These are phyloP conservation scores for Enteromius paludinosus DNA, from an alignment of 2,797 vertebrate genomes.

Conservation along the genomic window DNA sequence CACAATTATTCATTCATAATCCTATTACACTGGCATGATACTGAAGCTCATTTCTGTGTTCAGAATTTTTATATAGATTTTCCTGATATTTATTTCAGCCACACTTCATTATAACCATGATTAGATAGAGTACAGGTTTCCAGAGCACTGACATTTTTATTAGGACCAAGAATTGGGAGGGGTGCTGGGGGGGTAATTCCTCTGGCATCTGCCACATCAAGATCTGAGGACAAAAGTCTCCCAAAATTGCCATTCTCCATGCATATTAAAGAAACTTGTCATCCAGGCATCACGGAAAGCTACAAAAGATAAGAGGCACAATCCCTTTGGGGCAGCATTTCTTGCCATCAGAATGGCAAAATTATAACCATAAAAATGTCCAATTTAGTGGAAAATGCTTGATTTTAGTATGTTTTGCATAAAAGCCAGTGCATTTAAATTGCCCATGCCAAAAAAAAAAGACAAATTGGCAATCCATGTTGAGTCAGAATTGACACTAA, in stretches of 20 bases:
- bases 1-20: slow-evolving; percentile 20
- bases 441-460: slow-evolving; percentile 83
- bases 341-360: slow-evolving; percentile 88
- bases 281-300: slow-evolving; percentile 82
- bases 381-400: slow-evolving; percentile 88
- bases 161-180: slow-evolving; percentile 50
- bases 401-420: slow-evolving; percentile 93
- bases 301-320: slow-evolving; percentile 78
- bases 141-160: slow-evolving; percentile 60
- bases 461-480: slow-evolving; percentile 85
- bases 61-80: slow-evolving; percentile 11
- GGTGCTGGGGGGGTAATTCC: slow-evolving; percentile 54
- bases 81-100: slow-evolving; percentile 18
- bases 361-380: slow-evolving; percentile 92
- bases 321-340: slow-evolving; percentile 83
- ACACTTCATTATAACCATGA: slow-evolving; percentile 52
- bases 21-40: not conserved
- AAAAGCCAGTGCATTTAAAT: slow-evolving; percentile 92
- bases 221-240: slow-evolving; percentile 61
- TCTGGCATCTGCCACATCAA: slow-evolving; percentile 65
- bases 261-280: slow-evolving; percentile 85
- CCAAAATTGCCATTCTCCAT: slow-evolving; percentile 71
- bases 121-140: slow-evolving; percentile 57
- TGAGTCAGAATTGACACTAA: slow-evolving; percentile 71
- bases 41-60: slow-evolving; percentile 15